These are phyloP conservation scores for Cyprinodon tularosa DNA, from an alignment of 2,113 vertebrate genomes.

Conservation along the genomic window DNA sequence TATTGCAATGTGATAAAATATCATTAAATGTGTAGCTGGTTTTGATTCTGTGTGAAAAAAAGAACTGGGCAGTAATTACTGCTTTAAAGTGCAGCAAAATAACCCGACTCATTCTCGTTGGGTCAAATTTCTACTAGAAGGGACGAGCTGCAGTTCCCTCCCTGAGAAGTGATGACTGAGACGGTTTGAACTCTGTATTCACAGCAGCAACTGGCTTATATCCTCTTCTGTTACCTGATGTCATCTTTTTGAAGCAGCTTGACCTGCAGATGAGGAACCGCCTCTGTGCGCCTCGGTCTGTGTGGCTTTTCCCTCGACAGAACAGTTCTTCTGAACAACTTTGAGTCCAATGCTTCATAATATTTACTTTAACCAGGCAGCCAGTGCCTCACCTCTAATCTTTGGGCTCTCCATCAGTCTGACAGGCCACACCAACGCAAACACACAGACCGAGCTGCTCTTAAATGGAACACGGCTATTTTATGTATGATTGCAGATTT, in stretches of 20 bases:
- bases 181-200: neutral
- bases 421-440: constrained; percentile 67
- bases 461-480: constrained; percentile 20
- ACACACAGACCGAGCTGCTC: constrained; percentile 5
- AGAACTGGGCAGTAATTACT: neutral
- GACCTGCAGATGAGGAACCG: neutral
- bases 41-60: neutral
- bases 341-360: constrained; percentile 62
- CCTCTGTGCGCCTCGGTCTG: constrained; percentile 18
- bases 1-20: neutral
- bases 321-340: constrained; percentile 40
- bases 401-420: constrained; percentile 71
- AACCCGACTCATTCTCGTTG: neutral
- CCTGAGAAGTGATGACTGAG: neutral
- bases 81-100: neutral
- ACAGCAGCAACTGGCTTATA: neutral
- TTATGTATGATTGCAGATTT: constrained; percentile 15
- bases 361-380: constrained; percentile 75
- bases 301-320: constrained; percentile 31
- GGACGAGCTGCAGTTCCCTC: neutral
- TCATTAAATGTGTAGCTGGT: neutral
- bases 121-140: too few relatives aligned
- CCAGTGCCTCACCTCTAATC: constrained; percentile 58
- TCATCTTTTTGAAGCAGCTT: neutral
- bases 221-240: neutral